Evolutionary conservation across 2,113 vertebrate genomes (phyloP), one percentile per base, ranked within the genome.

Genomic region (Triplophysa dalaica): DNA sequence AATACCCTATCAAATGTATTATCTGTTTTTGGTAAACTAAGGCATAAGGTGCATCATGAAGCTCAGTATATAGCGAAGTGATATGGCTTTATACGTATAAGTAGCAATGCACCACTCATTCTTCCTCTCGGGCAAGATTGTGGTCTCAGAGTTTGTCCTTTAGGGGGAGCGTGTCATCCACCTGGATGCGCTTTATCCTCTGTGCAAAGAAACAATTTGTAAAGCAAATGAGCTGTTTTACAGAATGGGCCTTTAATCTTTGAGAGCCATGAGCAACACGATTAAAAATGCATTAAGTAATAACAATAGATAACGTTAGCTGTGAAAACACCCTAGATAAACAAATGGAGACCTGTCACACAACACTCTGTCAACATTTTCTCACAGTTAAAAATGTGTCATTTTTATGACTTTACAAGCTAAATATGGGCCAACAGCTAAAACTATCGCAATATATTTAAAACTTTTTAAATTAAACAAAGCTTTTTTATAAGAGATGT

Each of bases 1-100:
- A 26, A 75, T 14, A 24, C 22, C 70, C 9, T 22, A 33, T 48
- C 11, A 63, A 14, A 13, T 63, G 16, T 75, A n/a, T 26, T 63
- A 60, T 8, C 58, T 14, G 33, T 64, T 8, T 76, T 70, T 77
- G 73, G 73, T 54, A 70, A 10, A 68, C 29, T n/a, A 48, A 24
- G 70, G 21, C 67, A 70, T 54, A n/a, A 6, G 17, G 22, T 43
- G 41, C 41, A 74, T 63, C 14, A 78, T 43, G 52, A 78, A 74
- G 64, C 29, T 22, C 43, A 58, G 13, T 70, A 81, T 10, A 56
- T 69, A 26, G 12, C 29, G 78, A 60, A 62, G 73, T 29, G 43
- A 21, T 21, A 61, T 21, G 43, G 67, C 19, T 60, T 63, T 26
- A 26, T 10, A 43, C 41, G 41, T 43, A 45, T 13, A 70, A 13